Evolutionary conservation across 2,113 vertebrate genomes (phyloP).

Genomic region (Opisthocomus hoazin): DNA sequence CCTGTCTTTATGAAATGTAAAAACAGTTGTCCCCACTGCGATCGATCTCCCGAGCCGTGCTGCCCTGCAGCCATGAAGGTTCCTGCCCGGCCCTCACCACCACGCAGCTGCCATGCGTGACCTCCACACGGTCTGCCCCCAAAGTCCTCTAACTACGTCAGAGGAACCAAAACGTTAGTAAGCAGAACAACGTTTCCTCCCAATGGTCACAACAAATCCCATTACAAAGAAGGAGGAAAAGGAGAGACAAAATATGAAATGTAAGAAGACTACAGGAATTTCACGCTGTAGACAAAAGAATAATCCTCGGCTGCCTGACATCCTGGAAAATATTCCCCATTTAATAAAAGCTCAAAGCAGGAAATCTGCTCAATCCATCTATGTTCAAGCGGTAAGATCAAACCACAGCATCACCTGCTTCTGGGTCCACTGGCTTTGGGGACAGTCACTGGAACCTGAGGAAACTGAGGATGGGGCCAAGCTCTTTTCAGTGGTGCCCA

Average conservation of each 20-base stretch:
- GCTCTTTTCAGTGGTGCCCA: too few relatives aligned
- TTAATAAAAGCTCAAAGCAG: not conserved
- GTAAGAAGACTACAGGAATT: not conserved
- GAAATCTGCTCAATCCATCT: not conserved
- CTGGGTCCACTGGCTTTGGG: not conserved
- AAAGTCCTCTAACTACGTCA: not conserved
- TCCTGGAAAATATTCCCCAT: not conserved
- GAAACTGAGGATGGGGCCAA: too few relatives aligned
- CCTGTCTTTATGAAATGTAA: not conserved
- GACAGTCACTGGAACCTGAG: not conserved
- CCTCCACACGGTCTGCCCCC: not conserved
- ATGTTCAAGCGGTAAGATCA: not conserved
- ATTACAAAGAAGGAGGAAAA: not conserved
- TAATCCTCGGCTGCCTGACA: not conserved
- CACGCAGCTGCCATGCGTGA: not conserved
- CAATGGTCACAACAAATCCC: not conserved
- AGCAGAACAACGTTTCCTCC: constrained; percentile 14
- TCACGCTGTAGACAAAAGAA: not conserved
- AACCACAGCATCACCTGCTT: not conserved
- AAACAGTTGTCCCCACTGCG: not conserved
- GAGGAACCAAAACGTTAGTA: constrained; percentile 25
- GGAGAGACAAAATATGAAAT: not conserved
- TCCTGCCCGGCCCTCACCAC: not conserved
- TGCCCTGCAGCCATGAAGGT: not conserved
- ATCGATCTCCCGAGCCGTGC: not conserved